Conservation (phyloP, 30 jellyfish, hydroid and myxozoan genomes). For the Nemopilema nomurai region DNA sequence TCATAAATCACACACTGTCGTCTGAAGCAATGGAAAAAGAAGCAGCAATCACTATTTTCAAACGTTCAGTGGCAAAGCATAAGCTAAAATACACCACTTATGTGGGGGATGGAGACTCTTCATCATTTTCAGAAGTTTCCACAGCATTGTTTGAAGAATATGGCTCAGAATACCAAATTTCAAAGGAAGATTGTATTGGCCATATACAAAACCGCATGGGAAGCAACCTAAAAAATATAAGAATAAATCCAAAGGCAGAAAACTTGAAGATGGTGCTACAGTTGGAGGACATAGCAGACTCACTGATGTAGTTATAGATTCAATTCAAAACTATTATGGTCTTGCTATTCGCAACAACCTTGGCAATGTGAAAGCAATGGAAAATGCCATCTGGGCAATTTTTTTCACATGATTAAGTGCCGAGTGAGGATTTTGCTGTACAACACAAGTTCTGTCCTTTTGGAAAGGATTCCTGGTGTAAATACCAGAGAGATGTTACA, state of each 20-base stretch:
- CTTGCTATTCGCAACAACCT: slow-evolving; percentile 10
- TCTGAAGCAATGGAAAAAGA: slow-evolving; percentile 51
- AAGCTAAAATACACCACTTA: slow-evolving; percentile 25
- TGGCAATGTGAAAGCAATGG: neutral
- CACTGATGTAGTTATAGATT: slow-evolving; percentile 15
- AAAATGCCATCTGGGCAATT: slow-evolving; percentile 9
- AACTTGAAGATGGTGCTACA: slow-evolving; percentile 43
- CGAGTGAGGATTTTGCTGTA: slow-evolving; percentile 2
- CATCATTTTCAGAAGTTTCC: slow-evolving; percentile 37
- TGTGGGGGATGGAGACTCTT: slow-evolving; percentile 56
- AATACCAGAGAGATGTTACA: slow-evolving; percentile 12
- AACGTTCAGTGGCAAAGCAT: slow-evolving; percentile 41
- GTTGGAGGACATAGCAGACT: slow-evolving; percentile 14
- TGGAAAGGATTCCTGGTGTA: slow-evolving; percentile 14
- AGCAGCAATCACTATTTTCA: slow-evolving; percentile 38
- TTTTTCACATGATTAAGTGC: slow-evolving; percentile 9
- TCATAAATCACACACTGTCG: slow-evolving; percentile 38
- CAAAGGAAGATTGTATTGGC: slow-evolving; percentile 61
- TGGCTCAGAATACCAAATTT: slow-evolving; percentile 26
- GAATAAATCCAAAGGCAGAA: slow-evolving; percentile 15
- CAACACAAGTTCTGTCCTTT: slow-evolving; percentile 9
- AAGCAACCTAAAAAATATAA: slow-evolving; percentile 20
- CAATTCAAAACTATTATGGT: slow-evolving; percentile 25
- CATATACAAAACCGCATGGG: slow-evolving; percentile 60
- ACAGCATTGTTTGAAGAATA: slow-evolving; percentile 17